These are phyloP conservation scores for Oryzias dopingdopingensis DNA, from an alignment of 2,797 vertebrate genomes.

Conservation along the genomic window DNA sequence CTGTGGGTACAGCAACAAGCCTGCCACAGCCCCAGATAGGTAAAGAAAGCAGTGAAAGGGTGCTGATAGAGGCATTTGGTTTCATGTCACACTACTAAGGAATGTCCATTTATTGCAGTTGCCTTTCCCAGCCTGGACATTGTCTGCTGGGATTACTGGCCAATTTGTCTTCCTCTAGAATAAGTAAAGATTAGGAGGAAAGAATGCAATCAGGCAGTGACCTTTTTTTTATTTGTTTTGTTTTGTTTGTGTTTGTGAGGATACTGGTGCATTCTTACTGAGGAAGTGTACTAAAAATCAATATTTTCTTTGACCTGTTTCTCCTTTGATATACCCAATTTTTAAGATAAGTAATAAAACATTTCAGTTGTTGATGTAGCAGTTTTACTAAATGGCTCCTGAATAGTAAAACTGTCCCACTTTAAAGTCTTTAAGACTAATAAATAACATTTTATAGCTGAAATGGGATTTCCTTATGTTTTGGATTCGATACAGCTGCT, in stretches of 20 bases:
- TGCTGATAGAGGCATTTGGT: conserved; percentile 59
- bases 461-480: too few species aligned
- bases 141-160: conserved; percentile 56
- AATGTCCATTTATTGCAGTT: conserved; percentile 56
- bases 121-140: conserved; percentile 41
- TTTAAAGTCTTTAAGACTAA: too few species aligned
- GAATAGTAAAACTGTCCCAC: neutral
- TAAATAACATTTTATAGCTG: too few species aligned
- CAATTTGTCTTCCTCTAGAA: conserved; percentile 59
- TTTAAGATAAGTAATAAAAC: too few species aligned
- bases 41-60: conserved; percentile 53
- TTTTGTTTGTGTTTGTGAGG: conserved; percentile 13
- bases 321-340: neutral
- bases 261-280: conserved; percentile 5
- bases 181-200: conserved; percentile 25
- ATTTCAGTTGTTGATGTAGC: conserved; percentile 1
- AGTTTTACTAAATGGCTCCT: neutral
- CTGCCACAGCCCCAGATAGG: conserved; percentile 39
- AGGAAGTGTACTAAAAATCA: conserved; percentile 30
- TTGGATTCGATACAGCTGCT: too few species aligned
- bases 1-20: conserved; percentile 39
- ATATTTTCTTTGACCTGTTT: conserved; percentile 17
- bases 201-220: conserved; percentile 14
- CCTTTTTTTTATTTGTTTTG: conserved; percentile 22
- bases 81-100: conserved; percentile 51